phyloP scores from a whole-genome alignment of 1,140 invertebrate species.

The Bombus sibiricus region DNA sequence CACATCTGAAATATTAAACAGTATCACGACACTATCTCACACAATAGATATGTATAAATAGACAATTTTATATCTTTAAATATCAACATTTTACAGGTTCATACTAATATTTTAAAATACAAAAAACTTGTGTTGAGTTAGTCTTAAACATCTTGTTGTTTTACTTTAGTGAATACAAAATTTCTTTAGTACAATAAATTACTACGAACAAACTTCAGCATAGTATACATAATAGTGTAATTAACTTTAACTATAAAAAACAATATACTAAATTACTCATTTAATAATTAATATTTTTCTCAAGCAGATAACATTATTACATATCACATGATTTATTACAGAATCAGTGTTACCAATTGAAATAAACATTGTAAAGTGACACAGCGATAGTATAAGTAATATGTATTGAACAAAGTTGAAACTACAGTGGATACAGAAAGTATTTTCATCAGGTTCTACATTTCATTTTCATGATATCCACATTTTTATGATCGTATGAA shows the following conservation, averaged over 20 bases:
- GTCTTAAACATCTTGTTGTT: background rate
- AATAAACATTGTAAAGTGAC: background rate
- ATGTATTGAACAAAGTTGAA: background rate
- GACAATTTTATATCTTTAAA: background rate
- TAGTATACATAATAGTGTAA: background rate
- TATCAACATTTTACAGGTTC: background rate
- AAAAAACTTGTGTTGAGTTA: background rate
- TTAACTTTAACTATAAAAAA: background rate
- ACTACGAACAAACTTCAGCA: background rate
- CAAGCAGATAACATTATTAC: background rate
- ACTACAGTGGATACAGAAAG: background rate
- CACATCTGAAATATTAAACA: conserved; percentile 87
- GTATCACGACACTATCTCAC: background rate
- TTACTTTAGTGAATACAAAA: background rate
- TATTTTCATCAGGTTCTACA: too few species aligned
- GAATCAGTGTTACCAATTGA: background rate
- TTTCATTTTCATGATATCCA: too few species aligned
- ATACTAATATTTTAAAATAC: background rate
- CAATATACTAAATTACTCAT: background rate
- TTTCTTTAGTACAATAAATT: background rate
- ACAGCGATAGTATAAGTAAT: background rate
- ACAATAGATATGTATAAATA: background rate
- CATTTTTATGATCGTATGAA: too few species aligned
- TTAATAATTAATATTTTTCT: too few species aligned
- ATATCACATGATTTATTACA: background rate